Percentiles rank a stretch among this genome's conserved stretches.
These are phyloP conservation scores for Micropoecilia bifurca DNA, from an alignment of 2,797 vertebrate genomes.

Conservation along the genomic window DNA sequence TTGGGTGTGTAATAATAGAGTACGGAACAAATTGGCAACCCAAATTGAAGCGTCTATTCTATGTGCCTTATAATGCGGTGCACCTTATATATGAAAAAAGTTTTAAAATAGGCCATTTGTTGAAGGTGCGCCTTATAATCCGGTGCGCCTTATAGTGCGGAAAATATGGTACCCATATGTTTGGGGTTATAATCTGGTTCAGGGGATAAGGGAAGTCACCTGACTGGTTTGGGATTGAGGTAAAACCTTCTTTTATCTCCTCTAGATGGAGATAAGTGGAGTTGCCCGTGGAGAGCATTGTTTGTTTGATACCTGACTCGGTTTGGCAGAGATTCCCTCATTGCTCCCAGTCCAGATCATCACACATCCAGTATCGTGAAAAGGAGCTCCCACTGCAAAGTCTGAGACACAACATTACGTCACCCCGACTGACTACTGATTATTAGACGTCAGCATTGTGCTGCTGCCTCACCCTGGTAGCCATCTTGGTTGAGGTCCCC, in stretches of 20 bases:
- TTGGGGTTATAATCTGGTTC: neutral
- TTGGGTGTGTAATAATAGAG: too few species aligned
- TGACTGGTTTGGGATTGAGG: neutral
- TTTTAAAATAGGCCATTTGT: too few species aligned
- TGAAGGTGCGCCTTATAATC: too few species aligned
- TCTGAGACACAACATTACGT: conserved; percentile 72
- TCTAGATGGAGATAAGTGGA: neutral
- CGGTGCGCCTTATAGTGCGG: too few species aligned
- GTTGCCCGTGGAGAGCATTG: neutral
- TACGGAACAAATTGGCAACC: too few species aligned
- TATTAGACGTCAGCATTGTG: neutral
- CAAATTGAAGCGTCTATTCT: too few species aligned
- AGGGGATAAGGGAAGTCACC: neutral
- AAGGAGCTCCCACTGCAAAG: conserved; percentile 92
- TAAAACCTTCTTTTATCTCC: neutral
- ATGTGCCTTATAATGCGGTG: too few species aligned
- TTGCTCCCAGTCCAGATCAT: conserved; percentile 89
- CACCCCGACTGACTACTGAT: neutral
- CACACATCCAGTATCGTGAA: conserved; percentile 85
- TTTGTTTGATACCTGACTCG: conserved; percentile 84
- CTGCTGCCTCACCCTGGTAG: conserved; percentile 84
- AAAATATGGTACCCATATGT: neutral
- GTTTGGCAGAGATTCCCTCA: conserved; percentile 71
- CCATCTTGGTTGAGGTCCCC: conserved; percentile 93
- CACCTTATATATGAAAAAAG: too few species aligned